Evolutionary conservation across 2,888 invertebrate species (phyloP).

Genomic region (Lasioglossum marginatum): DNA sequence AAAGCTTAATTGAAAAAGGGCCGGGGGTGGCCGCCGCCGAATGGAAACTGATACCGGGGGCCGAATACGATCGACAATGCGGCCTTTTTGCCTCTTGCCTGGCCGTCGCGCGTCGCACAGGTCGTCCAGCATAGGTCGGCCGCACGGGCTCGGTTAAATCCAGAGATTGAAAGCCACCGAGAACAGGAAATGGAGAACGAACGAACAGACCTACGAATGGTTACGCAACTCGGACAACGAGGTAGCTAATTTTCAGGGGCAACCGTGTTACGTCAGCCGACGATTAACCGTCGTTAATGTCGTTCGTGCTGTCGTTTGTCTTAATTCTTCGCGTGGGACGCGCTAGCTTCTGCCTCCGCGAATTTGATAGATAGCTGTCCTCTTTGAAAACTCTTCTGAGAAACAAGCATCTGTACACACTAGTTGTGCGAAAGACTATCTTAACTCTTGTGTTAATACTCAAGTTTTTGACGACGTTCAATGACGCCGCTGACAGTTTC

Average conservation of each 20-base stretch:
- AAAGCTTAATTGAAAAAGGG: conserved; percentile 80
- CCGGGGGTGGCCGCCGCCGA: conserved; percentile 50
- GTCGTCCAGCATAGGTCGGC: not conserved
- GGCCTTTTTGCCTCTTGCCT: conserved; percentile 49
- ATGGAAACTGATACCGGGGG: conserved; percentile 70
- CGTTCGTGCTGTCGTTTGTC: not conserved
- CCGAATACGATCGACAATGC: conserved; percentile 72
- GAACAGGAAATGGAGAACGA: conserved; percentile 29
- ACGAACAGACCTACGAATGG: not conserved
- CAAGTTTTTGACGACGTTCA: not conserved
- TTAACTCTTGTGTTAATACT: too few species aligned
- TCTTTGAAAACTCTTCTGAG: not conserved
- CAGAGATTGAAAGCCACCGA: conserved; percentile 45
- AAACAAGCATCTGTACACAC: not conserved
- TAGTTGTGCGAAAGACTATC: too few species aligned
- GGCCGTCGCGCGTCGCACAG: conserved; percentile 28
- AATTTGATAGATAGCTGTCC: not conserved
- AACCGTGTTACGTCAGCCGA: conserved; percentile 30
- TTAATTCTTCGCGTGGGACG: conserved; percentile 37
- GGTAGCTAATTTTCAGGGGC: conserved; percentile 23
- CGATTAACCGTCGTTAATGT: conserved; percentile 21
- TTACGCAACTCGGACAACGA: conserved; percentile 19
- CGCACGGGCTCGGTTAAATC: conserved; percentile 39
- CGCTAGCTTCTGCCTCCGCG: not conserved
- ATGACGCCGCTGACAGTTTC: too few species aligned